Evolutionary conservation across 1,140 invertebrate genomes (phyloP).

Genomic region (Drosophila ironensis): DNA sequence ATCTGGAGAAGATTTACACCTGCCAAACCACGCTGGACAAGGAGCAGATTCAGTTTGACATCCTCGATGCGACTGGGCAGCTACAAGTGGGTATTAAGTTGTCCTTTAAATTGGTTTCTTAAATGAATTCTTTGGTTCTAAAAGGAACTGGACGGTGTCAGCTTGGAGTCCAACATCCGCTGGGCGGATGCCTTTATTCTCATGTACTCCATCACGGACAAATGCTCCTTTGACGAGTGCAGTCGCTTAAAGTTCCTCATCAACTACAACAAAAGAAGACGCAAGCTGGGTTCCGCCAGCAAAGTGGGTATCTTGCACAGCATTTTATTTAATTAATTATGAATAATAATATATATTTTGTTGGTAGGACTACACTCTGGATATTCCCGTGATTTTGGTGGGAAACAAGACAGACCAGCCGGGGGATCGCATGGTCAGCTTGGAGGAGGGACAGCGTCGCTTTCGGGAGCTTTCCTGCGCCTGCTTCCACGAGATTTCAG

Average conservation of each 20-base stretch:
- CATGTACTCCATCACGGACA: conserved; percentile 92
- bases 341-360: not conserved
- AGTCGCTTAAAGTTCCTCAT: conserved; percentile 90
- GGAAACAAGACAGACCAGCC: conserved; percentile 91
- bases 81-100: conserved; percentile 84
- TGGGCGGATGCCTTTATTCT: conserved; percentile 93
- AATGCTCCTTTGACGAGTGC: conserved; percentile 92
- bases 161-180: conserved; percentile 89
- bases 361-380: conserved; percentile 84
- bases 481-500: conserved; percentile 92
- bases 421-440: conserved; percentile 89
- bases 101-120: not conserved
- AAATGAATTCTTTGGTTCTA: not conserved
- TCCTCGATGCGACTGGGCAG: conserved; percentile 91
- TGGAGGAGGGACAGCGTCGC: conserved; percentile 87
- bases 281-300: conserved; percentile 83
- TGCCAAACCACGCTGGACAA: conserved; percentile 89
- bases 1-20: conserved; percentile 89
- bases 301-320: conserved; percentile 66
- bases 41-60: conserved; percentile 89
- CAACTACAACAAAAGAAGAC: conserved; percentile 88
- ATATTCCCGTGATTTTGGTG: conserved; percentile 89
- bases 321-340: not conserved
- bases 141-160: conserved; percentile 87
- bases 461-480: conserved; percentile 91